These are phyloP conservation scores for Cheumatopsyche charites DNA, from an alignment of 1,140 invertebrate genomes.

Conservation along the genomic window DNA sequence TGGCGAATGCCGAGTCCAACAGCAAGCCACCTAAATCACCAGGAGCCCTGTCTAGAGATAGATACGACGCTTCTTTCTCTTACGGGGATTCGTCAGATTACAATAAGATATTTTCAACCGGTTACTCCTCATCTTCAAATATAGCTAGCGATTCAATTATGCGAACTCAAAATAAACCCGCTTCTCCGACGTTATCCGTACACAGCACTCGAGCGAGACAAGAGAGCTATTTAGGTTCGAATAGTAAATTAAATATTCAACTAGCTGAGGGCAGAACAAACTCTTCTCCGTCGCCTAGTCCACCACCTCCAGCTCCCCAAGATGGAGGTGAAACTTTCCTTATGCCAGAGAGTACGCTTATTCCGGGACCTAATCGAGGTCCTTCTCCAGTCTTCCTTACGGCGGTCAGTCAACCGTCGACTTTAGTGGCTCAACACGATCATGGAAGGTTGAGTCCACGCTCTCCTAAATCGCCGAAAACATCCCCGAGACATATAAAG, in stretches of 20 bases:
- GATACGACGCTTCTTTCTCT: conserved; percentile 58
- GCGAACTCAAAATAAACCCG: conserved; percentile 59
- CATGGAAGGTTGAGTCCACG: conserved; percentile 68
- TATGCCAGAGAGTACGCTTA: conserved; percentile 53
- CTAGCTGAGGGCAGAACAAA: conserved; percentile 62
- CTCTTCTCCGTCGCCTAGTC: conserved; percentile 68
- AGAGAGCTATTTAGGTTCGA: conserved; percentile 66
- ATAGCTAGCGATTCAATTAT: conserved; percentile 35
- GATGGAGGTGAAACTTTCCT: conserved; percentile 63
- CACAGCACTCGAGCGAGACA: conserved; percentile 70
- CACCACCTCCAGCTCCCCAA: conserved; percentile 79
- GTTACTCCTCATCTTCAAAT: conserved; percentile 35
- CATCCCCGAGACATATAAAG: conserved; percentile 75
- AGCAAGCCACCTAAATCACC: conserved; percentile 60
- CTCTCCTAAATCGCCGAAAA: conserved; percentile 74
- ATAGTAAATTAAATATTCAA: conserved; percentile 60
- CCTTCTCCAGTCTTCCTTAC: conserved; percentile 59
- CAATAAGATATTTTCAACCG: conserved; percentile 41
- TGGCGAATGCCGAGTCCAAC: conserved; percentile 65
- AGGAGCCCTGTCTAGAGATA: conserved; percentile 58
- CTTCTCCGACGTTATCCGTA: conserved; percentile 67
- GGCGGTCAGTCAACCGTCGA: conserved; percentile 46
- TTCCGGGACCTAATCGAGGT: conserved; percentile 52
- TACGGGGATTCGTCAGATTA: conserved; percentile 51
- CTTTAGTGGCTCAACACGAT: conserved; percentile 54